Conservation (phyloP, 2,113 vertebrate species). For the Dicaeum eximium region DNA sequence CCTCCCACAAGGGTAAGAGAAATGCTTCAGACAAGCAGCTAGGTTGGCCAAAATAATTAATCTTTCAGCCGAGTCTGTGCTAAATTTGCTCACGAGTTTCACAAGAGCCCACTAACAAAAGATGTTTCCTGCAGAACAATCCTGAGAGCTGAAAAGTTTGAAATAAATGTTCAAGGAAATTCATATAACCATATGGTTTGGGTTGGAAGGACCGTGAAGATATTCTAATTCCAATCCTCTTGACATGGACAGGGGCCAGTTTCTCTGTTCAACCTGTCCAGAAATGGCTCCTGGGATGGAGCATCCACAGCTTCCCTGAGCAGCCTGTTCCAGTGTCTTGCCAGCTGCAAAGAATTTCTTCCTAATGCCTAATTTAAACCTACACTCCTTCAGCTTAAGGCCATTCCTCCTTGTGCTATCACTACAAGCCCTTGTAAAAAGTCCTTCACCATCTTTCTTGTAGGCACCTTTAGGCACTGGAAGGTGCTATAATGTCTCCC, state of each 20-base stretch:
- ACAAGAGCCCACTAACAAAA: not conserved
- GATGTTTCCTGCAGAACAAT: not conserved
- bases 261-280: not conserved
- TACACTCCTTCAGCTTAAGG: not conserved
- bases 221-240: not conserved
- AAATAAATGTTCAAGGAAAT: not conserved
- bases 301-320: not conserved
- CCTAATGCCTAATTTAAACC: not conserved
- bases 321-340: not conserved
- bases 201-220: not conserved
- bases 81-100: not conserved
- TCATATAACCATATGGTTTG: not conserved
- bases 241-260: not conserved
- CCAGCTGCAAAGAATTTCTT: not conserved
- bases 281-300: not conserved
- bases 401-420: not conserved
- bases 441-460: not conserved
- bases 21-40: not conserved
- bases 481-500: not conserved
- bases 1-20: not conserved
- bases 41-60: not conserved
- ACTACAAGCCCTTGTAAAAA: not conserved
- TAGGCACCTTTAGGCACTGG: not conserved
- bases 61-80: not conserved
- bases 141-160: not conserved